phyloP scores from a whole-genome alignment of 2,797 vertebrate genomes.

The Mus minutoides region DNA sequence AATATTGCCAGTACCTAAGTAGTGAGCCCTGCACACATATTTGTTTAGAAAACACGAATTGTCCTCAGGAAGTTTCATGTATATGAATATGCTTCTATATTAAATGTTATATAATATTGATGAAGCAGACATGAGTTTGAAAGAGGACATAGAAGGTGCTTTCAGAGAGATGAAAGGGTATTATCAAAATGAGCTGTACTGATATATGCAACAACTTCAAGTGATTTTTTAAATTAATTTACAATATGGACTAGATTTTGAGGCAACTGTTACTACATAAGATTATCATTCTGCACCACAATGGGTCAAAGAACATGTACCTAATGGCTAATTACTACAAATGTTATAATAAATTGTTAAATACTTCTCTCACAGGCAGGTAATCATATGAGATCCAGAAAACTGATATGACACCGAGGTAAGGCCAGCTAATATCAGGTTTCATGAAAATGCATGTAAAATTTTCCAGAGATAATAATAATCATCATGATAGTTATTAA shows the following conservation, averaged over 20 bases:
- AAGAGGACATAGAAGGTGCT: too few species aligned
- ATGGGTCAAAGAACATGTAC: background rate
- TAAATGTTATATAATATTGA: background rate
- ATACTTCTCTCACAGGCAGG: background rate
- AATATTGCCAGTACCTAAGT: background rate
- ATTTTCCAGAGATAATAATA: too few species aligned
- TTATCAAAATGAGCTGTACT: background rate
- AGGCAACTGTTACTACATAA: background rate
- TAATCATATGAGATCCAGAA: background rate
- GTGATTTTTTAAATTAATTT: background rate
- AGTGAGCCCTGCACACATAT: background rate
- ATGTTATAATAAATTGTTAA: background rate
- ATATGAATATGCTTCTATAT: background rate
- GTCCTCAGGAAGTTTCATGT: background rate
- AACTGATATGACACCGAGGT: background rate
- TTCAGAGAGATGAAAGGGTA: background rate
- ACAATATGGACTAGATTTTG: background rate
- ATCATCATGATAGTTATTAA: background rate
- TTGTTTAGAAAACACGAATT: background rate
- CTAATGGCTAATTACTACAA: background rate
- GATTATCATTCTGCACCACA: background rate
- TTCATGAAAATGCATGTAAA: background rate
- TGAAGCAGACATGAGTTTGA: background rate
- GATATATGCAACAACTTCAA: background rate
- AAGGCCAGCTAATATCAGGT: fast-evolving